Base-by-base conservation (phyloP, 2,888 invertebrate species). In the Mythimna vitellina region DNA sequence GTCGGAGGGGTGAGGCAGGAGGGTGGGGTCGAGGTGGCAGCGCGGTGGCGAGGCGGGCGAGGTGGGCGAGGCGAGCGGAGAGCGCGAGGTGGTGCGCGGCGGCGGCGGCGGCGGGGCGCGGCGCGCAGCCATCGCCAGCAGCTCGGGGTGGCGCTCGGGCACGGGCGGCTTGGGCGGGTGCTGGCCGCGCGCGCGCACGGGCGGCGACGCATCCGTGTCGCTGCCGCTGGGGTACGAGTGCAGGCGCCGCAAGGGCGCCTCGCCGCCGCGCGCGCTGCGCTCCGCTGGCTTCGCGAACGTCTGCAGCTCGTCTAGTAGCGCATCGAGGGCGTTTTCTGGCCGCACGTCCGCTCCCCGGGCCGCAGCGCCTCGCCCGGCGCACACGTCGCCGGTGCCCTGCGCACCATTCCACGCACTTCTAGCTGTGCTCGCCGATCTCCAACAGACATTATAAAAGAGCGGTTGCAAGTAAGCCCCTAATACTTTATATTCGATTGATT, bases 321-420 rank as follows among this genome's bases (percentile, higher is more conserved):
- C 98, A 97, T 99, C 99, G 98, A 99, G 98, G 97, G 99, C 98
- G 98, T 99, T 99, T 97, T 99, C 98, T 97, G 98, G 97, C 96
- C 98, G 97, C 96, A 92, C 77, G 77, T 94, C 95, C 85, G 91
- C 89, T 92, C 92, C 92, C 80, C 91, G 89, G 81, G 83, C 81
- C 84, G 84, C 65, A 68, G 88, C 85, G 86, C 87, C 91, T 93
- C 95, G 91, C 85, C 91, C 93, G 92, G 78, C 84, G 89, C 88
- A 89, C 90, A 89, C 91, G 91, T 81, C 88, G 88, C 89, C 89
- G 93, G 90, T 83, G 90, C 92, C 95, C 95, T 96, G 95, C 89
- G 91, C 93, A 94, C 93, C 94, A 93, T 92, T 92, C 89, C 92
- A 91, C 89, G 88, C 90, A 90, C 82, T 92, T 95, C 92, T 94